These are phyloP conservation scores for Cebus imitator DNA, from an alignment of 2,113 vertebrate species.

Conservation along the genomic window DNA sequence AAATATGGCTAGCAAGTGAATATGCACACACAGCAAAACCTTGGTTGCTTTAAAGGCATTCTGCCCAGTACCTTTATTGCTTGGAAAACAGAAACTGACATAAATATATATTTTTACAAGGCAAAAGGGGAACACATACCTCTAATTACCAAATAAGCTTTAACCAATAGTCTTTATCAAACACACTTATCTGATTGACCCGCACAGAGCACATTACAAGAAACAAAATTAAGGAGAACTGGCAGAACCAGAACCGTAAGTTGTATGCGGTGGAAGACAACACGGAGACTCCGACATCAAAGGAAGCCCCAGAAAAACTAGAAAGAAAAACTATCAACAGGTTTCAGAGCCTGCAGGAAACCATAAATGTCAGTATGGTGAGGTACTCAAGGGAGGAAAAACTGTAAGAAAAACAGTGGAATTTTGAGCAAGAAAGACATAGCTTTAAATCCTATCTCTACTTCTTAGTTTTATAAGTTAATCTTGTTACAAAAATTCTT, in stretches of 20 bases:
- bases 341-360: neutral
- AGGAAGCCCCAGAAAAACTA: neutral
- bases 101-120: neutral
- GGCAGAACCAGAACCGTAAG: fast-evolving
- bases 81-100: neutral
- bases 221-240: neutral
- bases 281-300: fast-evolving
- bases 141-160: neutral
- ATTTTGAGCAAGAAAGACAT: neutral
- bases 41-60: neutral
- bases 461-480: neutral
- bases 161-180: neutral
- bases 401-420: fast-evolving
- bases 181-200: neutral
- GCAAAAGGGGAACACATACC: neutral
- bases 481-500: neutral
- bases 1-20: too few relatives aligned
- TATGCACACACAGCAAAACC: neutral
- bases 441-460: neutral
- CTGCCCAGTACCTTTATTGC: neutral
- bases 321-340: fast-evolving
- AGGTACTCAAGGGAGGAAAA: fast-evolving
- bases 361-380: fast-evolving
- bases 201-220: neutral
- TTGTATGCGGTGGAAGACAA: fast-evolving